A percentile compares a stretch with the other conserved stretches of the same genome.
Evolutionary conservation across 2,113 vertebrate genomes (phyloP).

Genomic region (Phyllopteryx taeniolatus): DNA sequence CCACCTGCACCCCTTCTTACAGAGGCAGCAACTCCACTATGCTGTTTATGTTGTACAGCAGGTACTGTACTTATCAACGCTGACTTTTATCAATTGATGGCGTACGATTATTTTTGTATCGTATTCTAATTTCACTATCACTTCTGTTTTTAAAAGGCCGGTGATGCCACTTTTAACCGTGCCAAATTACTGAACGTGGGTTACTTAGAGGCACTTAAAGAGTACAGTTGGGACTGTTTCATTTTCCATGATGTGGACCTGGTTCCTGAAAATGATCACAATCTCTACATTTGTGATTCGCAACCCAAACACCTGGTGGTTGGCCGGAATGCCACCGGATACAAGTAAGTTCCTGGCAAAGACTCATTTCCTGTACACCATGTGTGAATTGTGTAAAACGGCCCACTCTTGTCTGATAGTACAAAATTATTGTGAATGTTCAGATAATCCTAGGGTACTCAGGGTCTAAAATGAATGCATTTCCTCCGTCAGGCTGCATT

Average conservation of each 20-base stretch:
- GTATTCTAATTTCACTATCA: neutral
- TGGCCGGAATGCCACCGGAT: slow-evolving; percentile 91
- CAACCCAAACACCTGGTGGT: slow-evolving; percentile 96
- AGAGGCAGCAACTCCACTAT: slow-evolving; percentile 92
- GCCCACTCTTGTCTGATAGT: neutral
- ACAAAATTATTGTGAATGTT: neutral
- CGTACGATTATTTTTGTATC: neutral
- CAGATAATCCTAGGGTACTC: neutral
- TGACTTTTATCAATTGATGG: too few species aligned
- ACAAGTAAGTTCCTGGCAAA: slow-evolving; percentile 78
- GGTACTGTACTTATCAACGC: slow-evolving; percentile 64
- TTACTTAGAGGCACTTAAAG: slow-evolving; percentile 90
- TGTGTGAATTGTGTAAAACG: neutral
- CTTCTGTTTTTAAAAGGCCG: slow-evolving; percentile 74
- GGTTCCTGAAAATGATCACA: slow-evolving; percentile 92
- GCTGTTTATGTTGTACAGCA: slow-evolving; percentile 92
- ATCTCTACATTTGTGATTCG: slow-evolving; percentile 84
- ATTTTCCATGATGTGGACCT: slow-evolving; percentile 97
- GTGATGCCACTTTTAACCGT: slow-evolving; percentile 86
- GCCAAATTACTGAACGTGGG: slow-evolving; percentile 94
- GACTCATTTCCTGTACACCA: neutral
- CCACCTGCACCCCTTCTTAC: slow-evolving; percentile 91
- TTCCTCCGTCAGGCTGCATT: slow-evolving; percentile 78
- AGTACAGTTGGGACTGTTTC: slow-evolving; percentile 91
- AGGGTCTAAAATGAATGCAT: neutral